Percentiles rank a stretch among this genome's conserved stretches.
phyloP scores from a whole-genome alignment of 2,888 invertebrate genomes.

The Lucinisca nassula region DNA sequence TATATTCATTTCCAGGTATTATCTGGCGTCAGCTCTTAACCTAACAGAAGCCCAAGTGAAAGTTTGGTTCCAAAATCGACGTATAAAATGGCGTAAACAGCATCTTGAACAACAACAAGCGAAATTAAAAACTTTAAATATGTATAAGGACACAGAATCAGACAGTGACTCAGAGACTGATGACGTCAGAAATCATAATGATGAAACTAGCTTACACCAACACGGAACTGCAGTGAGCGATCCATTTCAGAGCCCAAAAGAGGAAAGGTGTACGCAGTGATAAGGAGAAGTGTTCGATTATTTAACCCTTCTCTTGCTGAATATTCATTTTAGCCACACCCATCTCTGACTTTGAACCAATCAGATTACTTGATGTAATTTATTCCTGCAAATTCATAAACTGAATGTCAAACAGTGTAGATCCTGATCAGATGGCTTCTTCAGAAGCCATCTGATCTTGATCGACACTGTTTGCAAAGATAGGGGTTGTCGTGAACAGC shows the following conservation, averaged over 20 bases:
- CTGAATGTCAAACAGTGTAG: too few relatives aligned
- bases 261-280: slow-evolving; percentile 55
- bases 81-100: slow-evolving; percentile 98
- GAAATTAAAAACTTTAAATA: slow-evolving; percentile 65
- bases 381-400: too few relatives aligned
- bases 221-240: slow-evolving; percentile 37
- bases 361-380: too few relatives aligned
- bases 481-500: too few relatives aligned
- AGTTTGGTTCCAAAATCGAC: slow-evolving; percentile 88
- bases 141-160: slow-evolving; percentile 68
- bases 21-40: slow-evolving; percentile 95
- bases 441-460: too few relatives aligned
- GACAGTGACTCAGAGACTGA: slow-evolving; percentile 68
- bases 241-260: slow-evolving; percentile 68
- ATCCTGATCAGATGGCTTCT: too few relatives aligned
- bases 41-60: slow-evolving; percentile 96
- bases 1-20: slow-evolving; percentile 90
- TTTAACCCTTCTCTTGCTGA: too few relatives aligned
- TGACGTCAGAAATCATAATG: slow-evolving; percentile 43
- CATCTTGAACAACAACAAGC: slow-evolving; percentile 94
- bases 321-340: too few relatives aligned
- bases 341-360: too few relatives aligned
- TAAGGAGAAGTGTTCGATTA: too few relatives aligned
- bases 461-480: too few relatives aligned
- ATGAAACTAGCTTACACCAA: not conserved